Conservation (phyloP, 1,140 invertebrate species). For the Ectropis grisescens region DNA sequence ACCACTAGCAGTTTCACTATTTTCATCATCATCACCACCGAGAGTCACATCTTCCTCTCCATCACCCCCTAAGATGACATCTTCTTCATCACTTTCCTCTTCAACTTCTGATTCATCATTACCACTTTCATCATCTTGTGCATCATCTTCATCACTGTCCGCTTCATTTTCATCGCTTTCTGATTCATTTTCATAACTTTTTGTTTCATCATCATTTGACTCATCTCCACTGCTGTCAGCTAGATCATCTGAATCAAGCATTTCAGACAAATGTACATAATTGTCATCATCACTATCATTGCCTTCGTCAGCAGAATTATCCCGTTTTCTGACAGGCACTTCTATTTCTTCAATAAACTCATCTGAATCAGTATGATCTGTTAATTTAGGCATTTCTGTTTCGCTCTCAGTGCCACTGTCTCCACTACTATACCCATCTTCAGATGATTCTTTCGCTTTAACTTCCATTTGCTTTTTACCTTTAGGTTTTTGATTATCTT, state of each 20-base stretch:
- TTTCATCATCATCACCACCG: no score
- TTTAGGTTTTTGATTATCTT: conserved; percentile 5
- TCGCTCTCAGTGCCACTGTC: conserved; percentile 13
- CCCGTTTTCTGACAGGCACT: conserved; percentile 29
- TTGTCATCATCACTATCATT: conserved; percentile 48
- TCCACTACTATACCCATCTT: conserved; percentile 51
- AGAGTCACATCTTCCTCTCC: no score
- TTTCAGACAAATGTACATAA: conserved; percentile 49
- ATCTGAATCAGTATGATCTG: conserved; percentile 15
- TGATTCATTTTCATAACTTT: conserved; percentile 5
- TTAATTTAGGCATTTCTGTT: background rate
- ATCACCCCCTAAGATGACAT: no score
- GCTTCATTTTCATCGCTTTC: conserved; percentile 17
- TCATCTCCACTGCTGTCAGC: conserved; percentile 34
- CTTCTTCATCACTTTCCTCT: conserved; percentile 12
- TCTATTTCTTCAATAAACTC: conserved; percentile 43
- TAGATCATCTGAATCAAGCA: conserved; percentile 46
- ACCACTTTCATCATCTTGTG: conserved; percentile 8
- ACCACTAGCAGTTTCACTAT: no score
- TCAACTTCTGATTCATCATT: conserved; percentile 10
- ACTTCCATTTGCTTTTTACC: conserved; percentile 20
- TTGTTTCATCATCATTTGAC: conserved; percentile 15
- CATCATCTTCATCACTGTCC: conserved; percentile 13
- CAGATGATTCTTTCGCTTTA: conserved; percentile 46
- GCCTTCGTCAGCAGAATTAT: conserved; percentile 37